These are phyloP conservation scores for Tapirus terrestris DNA, from an alignment of 2,113 vertebrate genomes.

Conservation along the genomic window DNA sequence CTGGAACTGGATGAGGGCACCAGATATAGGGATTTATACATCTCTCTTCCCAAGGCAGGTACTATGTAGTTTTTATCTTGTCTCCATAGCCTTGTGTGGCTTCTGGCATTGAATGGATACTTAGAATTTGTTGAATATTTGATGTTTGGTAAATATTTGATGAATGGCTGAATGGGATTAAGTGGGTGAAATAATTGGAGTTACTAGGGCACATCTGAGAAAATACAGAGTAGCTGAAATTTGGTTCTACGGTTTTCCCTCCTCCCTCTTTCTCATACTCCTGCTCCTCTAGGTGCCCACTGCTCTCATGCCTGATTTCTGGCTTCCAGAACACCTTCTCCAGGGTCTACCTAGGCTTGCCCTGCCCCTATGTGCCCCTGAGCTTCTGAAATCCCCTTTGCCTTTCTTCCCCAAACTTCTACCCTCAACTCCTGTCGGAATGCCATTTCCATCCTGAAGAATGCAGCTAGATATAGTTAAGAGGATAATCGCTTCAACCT, in stretches of 20 bases:
- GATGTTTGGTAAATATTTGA: constrained; percentile 8
- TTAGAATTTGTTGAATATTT: constrained; percentile 42
- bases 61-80: background rate
- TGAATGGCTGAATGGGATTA: background rate
- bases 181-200: background rate
- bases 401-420: background rate
- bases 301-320: background rate
- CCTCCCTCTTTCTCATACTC: background rate
- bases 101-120: background rate
- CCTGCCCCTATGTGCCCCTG: background rate
- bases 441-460: background rate
- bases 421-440: background rate
- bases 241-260: background rate
- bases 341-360: background rate
- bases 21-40: background rate
- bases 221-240: background rate
- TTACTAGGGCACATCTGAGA: background rate
- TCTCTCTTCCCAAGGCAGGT: background rate
- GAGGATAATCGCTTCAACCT: background rate
- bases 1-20: background rate
- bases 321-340: background rate
- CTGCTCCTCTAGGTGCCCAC: background rate
- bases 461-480: background rate
- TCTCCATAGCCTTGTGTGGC: background rate
- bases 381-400: background rate